These are phyloP conservation scores for Neopelma chrysocephalum DNA, from an alignment of 2,797 vertebrate genomes.

Conservation along the genomic window DNA sequence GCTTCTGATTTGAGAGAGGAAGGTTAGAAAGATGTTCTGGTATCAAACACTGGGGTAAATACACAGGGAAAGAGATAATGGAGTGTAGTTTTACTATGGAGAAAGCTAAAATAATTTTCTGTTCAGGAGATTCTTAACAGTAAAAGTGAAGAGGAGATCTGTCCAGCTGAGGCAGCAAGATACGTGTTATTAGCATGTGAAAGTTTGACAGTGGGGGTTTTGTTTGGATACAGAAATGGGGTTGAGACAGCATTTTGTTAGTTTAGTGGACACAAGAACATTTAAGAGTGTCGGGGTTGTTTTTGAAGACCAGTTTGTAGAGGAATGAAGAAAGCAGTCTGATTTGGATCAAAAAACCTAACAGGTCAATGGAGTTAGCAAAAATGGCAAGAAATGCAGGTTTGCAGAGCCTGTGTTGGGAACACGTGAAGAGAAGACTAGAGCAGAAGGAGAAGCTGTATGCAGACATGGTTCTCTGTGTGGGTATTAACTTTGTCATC, in stretches of 20 bases:
- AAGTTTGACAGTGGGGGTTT: not conserved
- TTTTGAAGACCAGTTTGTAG: not conserved
- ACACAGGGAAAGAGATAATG: not conserved
- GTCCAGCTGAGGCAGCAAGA: not conserved
- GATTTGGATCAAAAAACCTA: not conserved
- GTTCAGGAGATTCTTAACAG: not conserved
- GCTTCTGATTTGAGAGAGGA: not conserved
- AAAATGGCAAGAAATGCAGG: not conserved
- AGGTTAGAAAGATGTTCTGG: not conserved
- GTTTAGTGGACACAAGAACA: not conserved
- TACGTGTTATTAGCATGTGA: not conserved
- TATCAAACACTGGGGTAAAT: not conserved
- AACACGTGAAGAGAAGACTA: not conserved
- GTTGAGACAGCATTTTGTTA: not conserved
- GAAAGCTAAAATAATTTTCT: not conserved
- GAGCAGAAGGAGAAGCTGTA: not conserved
- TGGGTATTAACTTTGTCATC: not conserved
- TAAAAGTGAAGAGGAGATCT: not conserved
- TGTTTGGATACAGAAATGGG: not conserved
- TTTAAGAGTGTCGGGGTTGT: not conserved
- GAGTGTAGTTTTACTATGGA: not conserved
- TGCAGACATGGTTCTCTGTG: not conserved
- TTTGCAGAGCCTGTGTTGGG: not conserved
- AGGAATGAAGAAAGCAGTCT: not conserved
- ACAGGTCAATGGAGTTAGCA: not conserved